Evolutionary conservation across 2,888 invertebrate species (phyloP).

Genomic region (Andrena marginata): DNA sequence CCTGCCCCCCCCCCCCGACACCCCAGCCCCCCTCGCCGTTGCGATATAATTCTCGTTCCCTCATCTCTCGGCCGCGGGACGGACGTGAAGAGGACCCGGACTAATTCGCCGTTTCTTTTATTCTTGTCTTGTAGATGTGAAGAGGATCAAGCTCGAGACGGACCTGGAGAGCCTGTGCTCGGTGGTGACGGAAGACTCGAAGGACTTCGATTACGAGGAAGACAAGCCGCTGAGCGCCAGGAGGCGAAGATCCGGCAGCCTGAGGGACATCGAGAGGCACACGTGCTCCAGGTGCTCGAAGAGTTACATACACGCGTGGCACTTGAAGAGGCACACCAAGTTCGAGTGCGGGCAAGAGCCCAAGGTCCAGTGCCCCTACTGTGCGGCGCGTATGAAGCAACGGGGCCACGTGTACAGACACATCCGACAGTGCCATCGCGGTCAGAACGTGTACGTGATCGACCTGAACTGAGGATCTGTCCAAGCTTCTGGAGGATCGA

Average conservation of each 20-base stretch:
- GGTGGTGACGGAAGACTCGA: conserved; percentile 57
- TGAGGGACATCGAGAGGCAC: conserved; percentile 68
- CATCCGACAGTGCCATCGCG: conserved; percentile 75
- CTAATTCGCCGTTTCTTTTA: conserved; percentile 54
- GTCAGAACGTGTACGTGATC: conserved; percentile 74
- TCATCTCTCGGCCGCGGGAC: conserved; percentile 15
- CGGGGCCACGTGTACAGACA: conserved; percentile 79
- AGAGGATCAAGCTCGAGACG: conserved; percentile 64
- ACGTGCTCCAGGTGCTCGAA: conserved; percentile 79
- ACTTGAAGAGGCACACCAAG: conserved; percentile 83
- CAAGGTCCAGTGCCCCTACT: conserved; percentile 81
- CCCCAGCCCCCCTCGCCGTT: not conserved
- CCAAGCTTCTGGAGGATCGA: not conserved
- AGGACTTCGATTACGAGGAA: conserved; percentile 59
- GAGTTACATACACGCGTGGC: conserved; percentile 80
- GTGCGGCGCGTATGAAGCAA: conserved; percentile 78
- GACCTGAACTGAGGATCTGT: conserved; percentile 69
- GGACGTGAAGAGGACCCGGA: conserved; percentile 8
- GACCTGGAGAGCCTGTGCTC: conserved; percentile 55
- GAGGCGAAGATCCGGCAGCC: conserved; percentile 46
- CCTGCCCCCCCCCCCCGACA: not conserved
- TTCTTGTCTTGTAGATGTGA: conserved; percentile 67
- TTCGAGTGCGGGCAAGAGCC: conserved; percentile 85
- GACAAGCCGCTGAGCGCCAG: conserved; percentile 57
- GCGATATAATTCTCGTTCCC: conserved; percentile 22